Percentiles rank a stretch among this genome's conserved stretches.
phyloP scores from a whole-genome alignment of 2,113 vertebrate species.

The Rafetus swinhoei region DNA sequence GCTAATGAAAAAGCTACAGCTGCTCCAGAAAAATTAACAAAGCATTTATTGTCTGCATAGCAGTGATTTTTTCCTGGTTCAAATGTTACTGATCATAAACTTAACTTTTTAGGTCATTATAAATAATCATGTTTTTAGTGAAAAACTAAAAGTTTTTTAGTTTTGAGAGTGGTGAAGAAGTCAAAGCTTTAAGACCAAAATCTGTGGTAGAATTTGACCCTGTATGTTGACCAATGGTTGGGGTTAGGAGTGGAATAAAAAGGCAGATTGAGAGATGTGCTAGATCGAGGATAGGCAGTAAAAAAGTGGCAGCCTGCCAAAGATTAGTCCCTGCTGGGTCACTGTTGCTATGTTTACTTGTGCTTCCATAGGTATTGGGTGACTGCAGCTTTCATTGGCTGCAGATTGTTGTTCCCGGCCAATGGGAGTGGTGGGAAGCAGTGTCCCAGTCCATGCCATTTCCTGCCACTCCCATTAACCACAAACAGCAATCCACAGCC shows the following conservation, averaged over 20 bases:
- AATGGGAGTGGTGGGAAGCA: no score
- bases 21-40: not conserved
- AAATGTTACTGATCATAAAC: not conserved
- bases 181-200: not conserved
- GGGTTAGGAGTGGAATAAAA: not conserved
- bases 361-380: no score
- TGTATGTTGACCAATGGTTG: not conserved
- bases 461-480: no score
- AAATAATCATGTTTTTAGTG: not conserved
- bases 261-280: not conserved
- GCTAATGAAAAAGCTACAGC: not conserved
- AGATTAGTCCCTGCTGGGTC: no score
- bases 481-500: no score
- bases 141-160: not conserved
- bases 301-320: no score
- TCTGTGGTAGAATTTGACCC: not conserved
- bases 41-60: not conserved
- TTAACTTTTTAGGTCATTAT: not conserved
- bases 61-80: not conserved
- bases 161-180: not conserved
- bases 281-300: no score
- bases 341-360: no score
- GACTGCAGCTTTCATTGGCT: no score
- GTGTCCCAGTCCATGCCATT: no score
- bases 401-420: no score